Conservation (phyloP, 2,888 invertebrate species). For the Drosophila cyrtoloma region DNA sequence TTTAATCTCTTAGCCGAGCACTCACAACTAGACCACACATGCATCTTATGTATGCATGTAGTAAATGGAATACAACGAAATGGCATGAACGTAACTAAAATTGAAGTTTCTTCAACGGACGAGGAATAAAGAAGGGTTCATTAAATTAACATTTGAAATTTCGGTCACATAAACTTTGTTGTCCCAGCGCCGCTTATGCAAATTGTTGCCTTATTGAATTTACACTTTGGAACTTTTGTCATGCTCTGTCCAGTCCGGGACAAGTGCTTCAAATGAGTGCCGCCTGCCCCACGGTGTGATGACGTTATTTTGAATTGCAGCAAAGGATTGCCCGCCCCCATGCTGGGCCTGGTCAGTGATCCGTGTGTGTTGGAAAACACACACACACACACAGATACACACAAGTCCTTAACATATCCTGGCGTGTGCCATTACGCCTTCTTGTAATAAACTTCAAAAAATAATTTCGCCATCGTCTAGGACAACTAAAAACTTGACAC, state of each 20-base stretch:
- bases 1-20: neutral
- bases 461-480: slow-evolving; percentile 72
- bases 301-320: slow-evolving; percentile 47
- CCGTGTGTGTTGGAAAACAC: slow-evolving; percentile 33
- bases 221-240: slow-evolving; percentile 62
- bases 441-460: slow-evolving; percentile 76
- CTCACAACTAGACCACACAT: neutral
- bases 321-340: slow-evolving; percentile 38
- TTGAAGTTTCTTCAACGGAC: slow-evolving; percentile 11
- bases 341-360: slow-evolving; percentile 52
- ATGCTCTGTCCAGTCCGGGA: slow-evolving; percentile 30
- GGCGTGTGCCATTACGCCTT: slow-evolving; percentile 47
- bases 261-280: slow-evolving; percentile 61
- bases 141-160: slow-evolving; percentile 63
- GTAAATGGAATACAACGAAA: neutral
- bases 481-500: slow-evolving; percentile 81
- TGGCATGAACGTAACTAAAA: slow-evolving; percentile 1
- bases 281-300: slow-evolving; percentile 21
- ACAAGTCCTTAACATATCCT: slow-evolving; percentile 41
- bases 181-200: slow-evolving; percentile 60
- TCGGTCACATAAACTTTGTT: slow-evolving; percentile 47
- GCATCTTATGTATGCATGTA: neutral
- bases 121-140: slow-evolving; percentile 43
- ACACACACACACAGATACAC: slow-evolving; percentile 16
- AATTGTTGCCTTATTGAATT: slow-evolving; percentile 70